Conservation (phyloP, 1,140 invertebrate genomes). For the Solenopsis invicta region DNA sequence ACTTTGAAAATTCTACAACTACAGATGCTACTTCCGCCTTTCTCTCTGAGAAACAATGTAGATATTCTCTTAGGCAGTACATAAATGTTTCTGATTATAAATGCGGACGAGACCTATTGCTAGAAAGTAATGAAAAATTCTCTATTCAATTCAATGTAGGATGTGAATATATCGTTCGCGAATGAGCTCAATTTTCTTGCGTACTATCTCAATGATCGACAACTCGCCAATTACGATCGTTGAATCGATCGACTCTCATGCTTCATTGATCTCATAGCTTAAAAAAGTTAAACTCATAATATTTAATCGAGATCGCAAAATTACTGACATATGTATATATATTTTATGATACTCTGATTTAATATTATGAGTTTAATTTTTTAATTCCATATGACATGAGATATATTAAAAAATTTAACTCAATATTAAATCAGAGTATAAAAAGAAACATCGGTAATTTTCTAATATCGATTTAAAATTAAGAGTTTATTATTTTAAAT, state of each 20-base stretch:
- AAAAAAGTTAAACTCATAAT: constrained; percentile 10
- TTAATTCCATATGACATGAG: too few relatives aligned
- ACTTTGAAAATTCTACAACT: background rate
- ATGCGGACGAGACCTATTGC: constrained; percentile 17
- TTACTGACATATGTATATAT: background rate
- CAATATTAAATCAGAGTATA: too few relatives aligned
- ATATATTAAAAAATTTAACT: too few relatives aligned
- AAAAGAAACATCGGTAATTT: too few relatives aligned
- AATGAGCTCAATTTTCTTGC: constrained; percentile 40
- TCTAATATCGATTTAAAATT: background rate
- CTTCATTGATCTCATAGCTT: constrained; percentile 8
- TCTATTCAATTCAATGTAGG: constrained; percentile 31
- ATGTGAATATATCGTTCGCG: constrained; percentile 18
- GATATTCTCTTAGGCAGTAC: background rate
- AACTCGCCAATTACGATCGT: constrained; percentile 22
- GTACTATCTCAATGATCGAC: background rate
- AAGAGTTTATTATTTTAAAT: background rate
- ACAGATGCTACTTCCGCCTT: constrained; percentile 30
- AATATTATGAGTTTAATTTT: too few relatives aligned
- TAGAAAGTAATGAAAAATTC: constrained; percentile 38
- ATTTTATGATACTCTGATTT: too few relatives aligned
- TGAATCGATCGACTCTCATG: background rate
- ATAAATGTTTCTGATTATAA: background rate
- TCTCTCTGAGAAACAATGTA: constrained; percentile 19
- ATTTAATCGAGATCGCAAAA: too few relatives aligned